These are phyloP conservation scores for Corydoras maculifer DNA, from an alignment of 2,113 vertebrate genomes.

Conservation along the genomic window DNA sequence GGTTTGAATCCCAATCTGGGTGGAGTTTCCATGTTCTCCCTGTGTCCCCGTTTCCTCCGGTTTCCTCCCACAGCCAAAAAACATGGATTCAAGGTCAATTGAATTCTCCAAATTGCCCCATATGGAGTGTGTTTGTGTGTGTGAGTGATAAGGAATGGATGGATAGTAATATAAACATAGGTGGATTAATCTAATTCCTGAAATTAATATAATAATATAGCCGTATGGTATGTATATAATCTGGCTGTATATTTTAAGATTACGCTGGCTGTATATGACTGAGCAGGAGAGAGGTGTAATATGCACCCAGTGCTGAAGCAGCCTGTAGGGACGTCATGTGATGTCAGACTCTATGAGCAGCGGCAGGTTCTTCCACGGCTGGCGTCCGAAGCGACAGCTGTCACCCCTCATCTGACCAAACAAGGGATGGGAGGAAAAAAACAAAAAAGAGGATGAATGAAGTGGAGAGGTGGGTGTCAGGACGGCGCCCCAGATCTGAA, in stretches of 20 bases:
- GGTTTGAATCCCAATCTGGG: no score
- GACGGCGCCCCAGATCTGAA: not conserved
- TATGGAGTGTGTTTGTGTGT: no score
- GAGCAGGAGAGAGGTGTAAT: not conserved
- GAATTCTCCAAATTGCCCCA: no score
- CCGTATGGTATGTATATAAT: no score
- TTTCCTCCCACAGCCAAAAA: no score
- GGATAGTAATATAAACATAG: no score
- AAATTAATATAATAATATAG: no score
- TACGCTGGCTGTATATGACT: constrained; percentile 8
- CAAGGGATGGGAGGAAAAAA: not conserved
- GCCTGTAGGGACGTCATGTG: constrained; percentile 16
- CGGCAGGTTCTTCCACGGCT: constrained; percentile 22
- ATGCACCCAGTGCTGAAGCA: not conserved
- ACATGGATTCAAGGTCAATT: no score
- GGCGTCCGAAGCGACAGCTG: constrained; percentile 31
- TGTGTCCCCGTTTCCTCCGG: no score
- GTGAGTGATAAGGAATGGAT: no score
- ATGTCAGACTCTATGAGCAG: constrained; percentile 21
- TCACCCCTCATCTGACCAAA: constrained; percentile 16
- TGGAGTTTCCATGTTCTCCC: no score
- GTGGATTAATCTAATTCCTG: no score
- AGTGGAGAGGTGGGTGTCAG: not conserved
- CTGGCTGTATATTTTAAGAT: not conserved
- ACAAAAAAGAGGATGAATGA: not conserved